Evolutionary conservation across 2,113 vertebrate genomes (phyloP).

Genomic region (Dicrurus megarhynchus): DNA sequence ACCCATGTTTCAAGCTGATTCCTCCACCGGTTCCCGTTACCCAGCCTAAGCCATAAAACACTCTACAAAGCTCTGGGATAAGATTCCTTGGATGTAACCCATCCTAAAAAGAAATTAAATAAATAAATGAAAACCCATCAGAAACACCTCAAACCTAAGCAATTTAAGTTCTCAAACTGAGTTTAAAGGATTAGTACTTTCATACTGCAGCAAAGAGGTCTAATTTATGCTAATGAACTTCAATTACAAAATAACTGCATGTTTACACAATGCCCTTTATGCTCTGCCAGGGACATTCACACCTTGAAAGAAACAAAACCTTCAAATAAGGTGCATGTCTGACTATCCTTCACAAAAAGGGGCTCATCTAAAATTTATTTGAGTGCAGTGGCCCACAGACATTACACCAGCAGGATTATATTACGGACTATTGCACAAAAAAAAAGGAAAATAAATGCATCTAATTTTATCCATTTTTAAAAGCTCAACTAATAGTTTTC

Average conservation of each 20-base stretch:
- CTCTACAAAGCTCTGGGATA: constrained; percentile 91
- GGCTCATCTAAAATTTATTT: background rate
- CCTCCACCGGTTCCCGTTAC: constrained; percentile 95
- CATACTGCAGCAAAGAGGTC: background rate
- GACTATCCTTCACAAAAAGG: background rate
- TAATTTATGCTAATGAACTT: background rate
- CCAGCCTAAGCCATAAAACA: constrained; percentile 95
- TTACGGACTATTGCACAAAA: background rate
- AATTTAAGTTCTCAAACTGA: background rate
- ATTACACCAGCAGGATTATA: background rate
- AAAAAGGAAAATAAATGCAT: background rate
- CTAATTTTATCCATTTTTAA: background rate
- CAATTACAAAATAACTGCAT: background rate
- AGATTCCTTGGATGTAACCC: constrained; percentile 86
- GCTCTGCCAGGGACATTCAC: background rate
- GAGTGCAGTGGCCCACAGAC: background rate
- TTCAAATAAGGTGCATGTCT: background rate
- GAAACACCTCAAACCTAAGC: background rate
- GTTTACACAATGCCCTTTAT: background rate
- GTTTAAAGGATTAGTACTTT: background rate
- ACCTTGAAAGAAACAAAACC: background rate
- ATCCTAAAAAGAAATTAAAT: constrained; percentile 72
- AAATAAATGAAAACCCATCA: background rate
- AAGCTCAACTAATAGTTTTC: background rate
- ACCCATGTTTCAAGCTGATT: constrained; percentile 90